These are phyloP conservation scores for Drosophila ustulata DNA, from an alignment of 2,888 invertebrate genomes.

Conservation along the genomic window DNA sequence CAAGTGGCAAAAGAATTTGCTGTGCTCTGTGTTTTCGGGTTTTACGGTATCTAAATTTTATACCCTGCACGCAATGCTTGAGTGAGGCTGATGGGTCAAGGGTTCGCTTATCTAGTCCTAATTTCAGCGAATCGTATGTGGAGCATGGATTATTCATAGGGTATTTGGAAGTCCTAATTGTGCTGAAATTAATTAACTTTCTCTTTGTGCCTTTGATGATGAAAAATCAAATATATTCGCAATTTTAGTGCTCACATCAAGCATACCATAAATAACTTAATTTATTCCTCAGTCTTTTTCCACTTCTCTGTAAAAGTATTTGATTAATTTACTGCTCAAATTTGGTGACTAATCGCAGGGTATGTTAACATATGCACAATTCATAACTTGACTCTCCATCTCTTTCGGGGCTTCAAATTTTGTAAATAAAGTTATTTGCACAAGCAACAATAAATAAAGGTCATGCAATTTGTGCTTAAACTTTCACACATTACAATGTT, in stretches of 20 bases:
- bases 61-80: slow-evolving; percentile 8
- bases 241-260: background rate
- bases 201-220: background rate
- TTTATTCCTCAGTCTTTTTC: background rate
- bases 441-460: slow-evolving; percentile 6
- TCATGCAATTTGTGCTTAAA: slow-evolving; percentile 7
- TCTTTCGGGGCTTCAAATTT: background rate
- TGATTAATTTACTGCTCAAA: background rate
- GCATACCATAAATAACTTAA: background rate
- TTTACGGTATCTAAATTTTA: slow-evolving; percentile 14
- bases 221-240: background rate
- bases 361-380: background rate
- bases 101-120: too few relatives aligned
- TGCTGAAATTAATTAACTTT: background rate
- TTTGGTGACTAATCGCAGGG: background rate
- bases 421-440: slow-evolving; percentile 3
- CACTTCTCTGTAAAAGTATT: background rate
- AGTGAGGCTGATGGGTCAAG: background rate
- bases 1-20: slow-evolving; percentile 48
- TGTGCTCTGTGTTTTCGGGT: slow-evolving; percentile 9
- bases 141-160: background rate
- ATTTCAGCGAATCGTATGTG: too few relatives aligned
- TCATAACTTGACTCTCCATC: background rate
- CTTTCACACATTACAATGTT: slow-evolving; percentile 24
- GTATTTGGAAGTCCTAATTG: background rate